phyloP scores from a whole-genome alignment of 1,140 invertebrate species.

The Tetramorium parvispinum region DNA sequence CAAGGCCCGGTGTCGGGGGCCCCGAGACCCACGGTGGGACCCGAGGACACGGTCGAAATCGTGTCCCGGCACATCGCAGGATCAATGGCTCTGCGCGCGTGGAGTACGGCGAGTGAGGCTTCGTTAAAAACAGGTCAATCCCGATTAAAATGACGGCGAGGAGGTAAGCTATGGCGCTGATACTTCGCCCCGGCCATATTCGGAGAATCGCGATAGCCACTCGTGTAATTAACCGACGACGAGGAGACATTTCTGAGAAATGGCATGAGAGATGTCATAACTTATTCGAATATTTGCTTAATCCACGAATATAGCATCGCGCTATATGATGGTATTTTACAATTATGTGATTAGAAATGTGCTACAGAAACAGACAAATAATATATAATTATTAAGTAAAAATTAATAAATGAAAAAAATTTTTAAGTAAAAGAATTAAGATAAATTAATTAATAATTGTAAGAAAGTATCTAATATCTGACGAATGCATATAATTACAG shows the following conservation, averaged over 20 bases:
- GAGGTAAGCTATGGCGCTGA: slow-evolving; percentile 14
- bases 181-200: slow-evolving; percentile 20
- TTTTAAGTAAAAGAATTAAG: too few relatives aligned
- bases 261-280: slow-evolving; percentile 28
- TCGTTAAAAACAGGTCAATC: slow-evolving; percentile 71
- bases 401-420: not conserved
- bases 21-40: slow-evolving; percentile 44
- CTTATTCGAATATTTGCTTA: slow-evolving; percentile 24
- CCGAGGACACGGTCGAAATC: slow-evolving; percentile 65
- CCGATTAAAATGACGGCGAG: slow-evolving; percentile 54
- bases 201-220: slow-evolving; percentile 46
- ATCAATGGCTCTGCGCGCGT: slow-evolving; percentile 67
- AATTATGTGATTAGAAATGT: not conserved
- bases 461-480: not conserved
- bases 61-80: slow-evolving; percentile 63
- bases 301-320: not conserved
- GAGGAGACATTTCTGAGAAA: slow-evolving; percentile 12
- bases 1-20: slow-evolving; percentile 74
- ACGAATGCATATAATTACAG: not conserved
- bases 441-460: not conserved
- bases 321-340: not conserved
- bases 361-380: not conserved
- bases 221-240: slow-evolving; percentile 50
- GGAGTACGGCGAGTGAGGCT: slow-evolving; percentile 38
- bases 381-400: not conserved